Percentiles rank a stretch among this genome's conserved stretches.
These are phyloP conservation scores for Desoria tigrina DNA, from an alignment of 2,888 invertebrate genomes.

Conservation along the genomic window DNA sequence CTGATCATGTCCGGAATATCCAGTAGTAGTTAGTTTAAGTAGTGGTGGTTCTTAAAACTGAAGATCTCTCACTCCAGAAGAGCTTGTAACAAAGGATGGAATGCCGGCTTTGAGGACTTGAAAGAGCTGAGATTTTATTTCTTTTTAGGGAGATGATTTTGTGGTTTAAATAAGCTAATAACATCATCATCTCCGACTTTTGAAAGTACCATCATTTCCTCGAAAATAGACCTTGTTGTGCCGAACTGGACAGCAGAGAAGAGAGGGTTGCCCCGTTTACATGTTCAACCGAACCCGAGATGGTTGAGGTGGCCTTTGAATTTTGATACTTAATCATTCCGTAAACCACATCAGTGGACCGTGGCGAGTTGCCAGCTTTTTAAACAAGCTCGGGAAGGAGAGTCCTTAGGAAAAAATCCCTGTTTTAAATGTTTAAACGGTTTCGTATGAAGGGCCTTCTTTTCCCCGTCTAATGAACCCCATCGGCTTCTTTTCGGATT, in stretches of 20 bases:
- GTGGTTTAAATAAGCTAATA: too few relatives aligned
- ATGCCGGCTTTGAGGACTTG: too few relatives aligned
- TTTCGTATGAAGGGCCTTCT: conserved; percentile 7
- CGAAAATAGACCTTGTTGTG: too few relatives aligned
- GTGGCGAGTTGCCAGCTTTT: conserved; percentile 32
- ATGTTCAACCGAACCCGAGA: conserved; percentile 17
- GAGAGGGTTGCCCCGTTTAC: conserved; percentile 17
- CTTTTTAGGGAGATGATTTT: too few relatives aligned
- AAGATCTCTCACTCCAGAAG: too few relatives aligned
- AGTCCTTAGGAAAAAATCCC: neutral
- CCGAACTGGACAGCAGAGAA: conserved; percentile 8
- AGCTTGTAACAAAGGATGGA: too few relatives aligned
- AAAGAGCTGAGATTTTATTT: too few relatives aligned
- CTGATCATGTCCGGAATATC: too few relatives aligned
- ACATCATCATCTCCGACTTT: too few relatives aligned
- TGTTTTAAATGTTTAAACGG: conserved; percentile 13
- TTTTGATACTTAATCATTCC: conserved; percentile 40
- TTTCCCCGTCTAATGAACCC: conserved; percentile 21
- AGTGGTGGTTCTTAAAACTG: too few relatives aligned
- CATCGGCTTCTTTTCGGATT: conserved; percentile 12
- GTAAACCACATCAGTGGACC: conserved; percentile 44
- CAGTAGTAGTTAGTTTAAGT: too few relatives aligned
- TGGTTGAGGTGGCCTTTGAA: conserved; percentile 39
- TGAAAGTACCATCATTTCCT: too few relatives aligned
- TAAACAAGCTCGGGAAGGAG: neutral